These are phyloP conservation scores for Apostichopus japonicus DNA, from an alignment of 35 echinoderm and acorn worm genomes.

Conservation along the genomic window DNA sequence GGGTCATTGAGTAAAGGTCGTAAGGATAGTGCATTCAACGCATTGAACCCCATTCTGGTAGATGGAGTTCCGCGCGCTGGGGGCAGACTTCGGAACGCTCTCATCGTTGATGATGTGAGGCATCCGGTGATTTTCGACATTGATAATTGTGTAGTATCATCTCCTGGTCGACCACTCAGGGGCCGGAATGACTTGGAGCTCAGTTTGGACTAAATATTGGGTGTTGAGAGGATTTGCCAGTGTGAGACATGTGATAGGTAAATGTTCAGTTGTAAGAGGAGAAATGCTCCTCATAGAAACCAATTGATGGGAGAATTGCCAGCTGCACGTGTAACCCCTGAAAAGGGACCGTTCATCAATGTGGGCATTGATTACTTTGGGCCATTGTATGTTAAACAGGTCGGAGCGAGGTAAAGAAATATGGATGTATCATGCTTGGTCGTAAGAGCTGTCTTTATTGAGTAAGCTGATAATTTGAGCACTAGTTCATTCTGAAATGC, in stretches of 20 bases:
- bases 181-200: slow-evolving; percentile 52
- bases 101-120: background rate
- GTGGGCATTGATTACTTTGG: slow-evolving; percentile 74
- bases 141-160: slow-evolving; percentile 34
- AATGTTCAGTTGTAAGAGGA: slow-evolving; percentile 60
- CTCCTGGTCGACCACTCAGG: slow-evolving; percentile 40
- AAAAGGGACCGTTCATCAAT: slow-evolving; percentile 47
- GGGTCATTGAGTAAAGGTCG: background rate
- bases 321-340: slow-evolving; percentile 54
- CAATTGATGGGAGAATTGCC: slow-evolving; percentile 74
- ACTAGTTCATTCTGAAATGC: slow-evolving; percentile 74
- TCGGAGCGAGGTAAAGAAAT: slow-evolving; percentile 55
- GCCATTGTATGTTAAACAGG: slow-evolving; percentile 70
- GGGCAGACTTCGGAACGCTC: slow-evolving; percentile 37
- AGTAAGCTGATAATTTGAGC: slow-evolving; percentile 45
- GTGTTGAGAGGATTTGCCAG: slow-evolving; percentile 45
- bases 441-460: slow-evolving; percentile 62
- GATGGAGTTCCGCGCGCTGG: slow-evolving; percentile 46
- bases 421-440: slow-evolving; percentile 70
- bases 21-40: background rate
- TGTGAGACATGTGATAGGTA: slow-evolving; percentile 55
- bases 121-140: slow-evolving; percentile 63
- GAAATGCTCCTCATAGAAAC: slow-evolving; percentile 51
- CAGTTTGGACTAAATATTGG: slow-evolving; percentile 65
- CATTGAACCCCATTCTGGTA: background rate